Evolutionary conservation across 2,888 invertebrate genomes (phyloP).

Genomic region (Uropetala carovei): DNA sequence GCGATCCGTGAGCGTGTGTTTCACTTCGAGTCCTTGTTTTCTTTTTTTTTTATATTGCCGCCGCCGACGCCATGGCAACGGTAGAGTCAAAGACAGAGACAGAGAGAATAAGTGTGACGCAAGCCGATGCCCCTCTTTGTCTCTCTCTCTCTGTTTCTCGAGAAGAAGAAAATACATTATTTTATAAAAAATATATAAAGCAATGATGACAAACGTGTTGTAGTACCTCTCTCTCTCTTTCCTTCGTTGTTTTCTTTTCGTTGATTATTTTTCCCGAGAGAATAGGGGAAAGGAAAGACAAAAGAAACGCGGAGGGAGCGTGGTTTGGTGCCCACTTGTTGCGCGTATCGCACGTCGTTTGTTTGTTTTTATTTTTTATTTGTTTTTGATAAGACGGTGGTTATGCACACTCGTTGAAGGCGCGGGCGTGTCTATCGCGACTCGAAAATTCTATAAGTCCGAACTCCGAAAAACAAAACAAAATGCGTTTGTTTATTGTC

Average conservation of each 20-base stretch:
- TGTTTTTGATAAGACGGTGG: conserved; percentile 13
- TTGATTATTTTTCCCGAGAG: too few relatives aligned
- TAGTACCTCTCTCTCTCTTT: background rate
- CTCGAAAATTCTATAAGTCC: too few relatives aligned
- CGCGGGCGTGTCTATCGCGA: too few relatives aligned
- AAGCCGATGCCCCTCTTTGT: background rate
- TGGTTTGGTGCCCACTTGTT: conserved; percentile 28
- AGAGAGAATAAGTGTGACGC: conserved; percentile 17
- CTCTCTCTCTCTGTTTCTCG: background rate
- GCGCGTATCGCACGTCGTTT: background rate
- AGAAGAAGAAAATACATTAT: background rate
- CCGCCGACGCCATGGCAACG: conserved; percentile 28
- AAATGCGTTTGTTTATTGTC: too few relatives aligned
- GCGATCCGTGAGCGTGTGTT: conserved; percentile 21
- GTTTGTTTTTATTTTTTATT: background rate
- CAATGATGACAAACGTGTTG: conserved; percentile 5
- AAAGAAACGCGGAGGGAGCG: background rate
- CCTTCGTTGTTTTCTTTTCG: background rate
- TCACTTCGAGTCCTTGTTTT: background rate
- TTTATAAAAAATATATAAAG: background rate
- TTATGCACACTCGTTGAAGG: background rate
- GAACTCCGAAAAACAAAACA: too few relatives aligned
- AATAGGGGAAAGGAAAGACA: background rate
- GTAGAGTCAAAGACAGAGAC: background rate
- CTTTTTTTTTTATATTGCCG: too few relatives aligned